Conservation (phyloP, 2,113 vertebrate species). For the Clinocottus analis region DNA sequence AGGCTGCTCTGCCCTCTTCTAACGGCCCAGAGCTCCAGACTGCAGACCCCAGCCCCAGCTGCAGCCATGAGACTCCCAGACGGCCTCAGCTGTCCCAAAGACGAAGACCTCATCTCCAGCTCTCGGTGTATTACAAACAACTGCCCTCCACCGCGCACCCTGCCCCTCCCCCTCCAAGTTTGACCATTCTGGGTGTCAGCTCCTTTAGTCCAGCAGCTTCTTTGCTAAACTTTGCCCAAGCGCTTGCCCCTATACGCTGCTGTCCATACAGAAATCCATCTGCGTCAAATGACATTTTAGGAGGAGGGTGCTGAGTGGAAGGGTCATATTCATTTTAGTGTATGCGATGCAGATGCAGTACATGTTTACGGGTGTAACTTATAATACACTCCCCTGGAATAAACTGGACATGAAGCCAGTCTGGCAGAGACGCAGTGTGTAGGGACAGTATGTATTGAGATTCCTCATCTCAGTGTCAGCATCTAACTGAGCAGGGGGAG, state of each 20-base stretch:
- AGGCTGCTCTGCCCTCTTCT: slow-evolving; percentile 74
- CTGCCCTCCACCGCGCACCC: slow-evolving; percentile 1
- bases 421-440: neutral
- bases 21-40: slow-evolving; percentile 76
- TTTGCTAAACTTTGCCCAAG: slow-evolving; percentile 29
- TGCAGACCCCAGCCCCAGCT: slow-evolving; percentile 77
- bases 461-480: slow-evolving; percentile 61
- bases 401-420: slow-evolving; percentile 22
- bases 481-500: slow-evolving; percentile 65
- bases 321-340: slow-evolving; percentile 33
- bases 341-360: slow-evolving; percentile 11
- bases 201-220: slow-evolving; percentile 33
- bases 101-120: slow-evolving; percentile 41
- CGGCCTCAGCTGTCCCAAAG: slow-evolving; percentile 75
- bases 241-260: slow-evolving; percentile 29
- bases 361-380: slow-evolving; percentile 46
- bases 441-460: slow-evolving; percentile 54
- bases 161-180: slow-evolving; percentile 1
- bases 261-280: slow-evolving; percentile 53
- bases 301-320: neutral
- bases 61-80: slow-evolving; percentile 76
- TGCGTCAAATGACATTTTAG: slow-evolving; percentile 52
- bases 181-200: slow-evolving; percentile 39
- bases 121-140: slow-evolving; percentile 32
- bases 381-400: slow-evolving; percentile 39